Percentiles rank a stretch among this genome's conserved stretches.
Conservation (phyloP, 2,113 vertebrate genomes). For the Pagrus major region DNA sequence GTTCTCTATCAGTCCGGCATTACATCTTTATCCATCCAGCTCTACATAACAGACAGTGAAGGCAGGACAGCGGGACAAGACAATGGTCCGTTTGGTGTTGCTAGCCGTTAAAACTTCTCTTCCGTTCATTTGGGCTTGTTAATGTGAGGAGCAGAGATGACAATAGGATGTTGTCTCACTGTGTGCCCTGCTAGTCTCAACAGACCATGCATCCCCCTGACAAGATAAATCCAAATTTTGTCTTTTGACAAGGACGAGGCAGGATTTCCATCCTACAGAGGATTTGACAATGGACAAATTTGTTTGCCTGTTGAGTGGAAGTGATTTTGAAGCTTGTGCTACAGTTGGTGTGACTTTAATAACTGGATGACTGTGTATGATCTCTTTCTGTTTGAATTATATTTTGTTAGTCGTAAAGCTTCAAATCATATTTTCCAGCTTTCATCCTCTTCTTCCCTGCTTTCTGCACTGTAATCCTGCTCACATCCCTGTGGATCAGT, state of each 20-base stretch:
- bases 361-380: slow-evolving; percentile 6
- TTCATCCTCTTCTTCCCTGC: not conserved
- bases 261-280: slow-evolving; percentile 59
- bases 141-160: slow-evolving; percentile 29
- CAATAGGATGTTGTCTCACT: slow-evolving; percentile 48
- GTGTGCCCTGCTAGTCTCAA: slow-evolving; percentile 53
- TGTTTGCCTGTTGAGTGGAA: slow-evolving; percentile 54
- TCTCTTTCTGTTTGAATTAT: not conserved
- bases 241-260: slow-evolving; percentile 54
- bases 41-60: not conserved
- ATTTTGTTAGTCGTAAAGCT: not conserved
- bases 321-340: slow-evolving; percentile 31
- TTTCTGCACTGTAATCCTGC: slow-evolving; percentile 19
- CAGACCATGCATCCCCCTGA: slow-evolving; percentile 12
- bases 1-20: not conserved
- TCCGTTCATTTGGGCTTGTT: slow-evolving; percentile 6
- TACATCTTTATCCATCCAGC: not conserved
- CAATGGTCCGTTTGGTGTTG: slow-evolving; percentile 3
- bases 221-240: slow-evolving; percentile 9
- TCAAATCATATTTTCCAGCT: slow-evolving; percentile 9
- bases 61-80: not conserved
- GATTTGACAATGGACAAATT: slow-evolving; percentile 43
- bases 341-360: slow-evolving; percentile 12
- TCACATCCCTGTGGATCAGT: slow-evolving; percentile 2
- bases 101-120: slow-evolving; percentile 4